Evolutionary conservation across 1,140 invertebrate genomes (phyloP).

Genomic region (Saccostrea echinata): DNA sequence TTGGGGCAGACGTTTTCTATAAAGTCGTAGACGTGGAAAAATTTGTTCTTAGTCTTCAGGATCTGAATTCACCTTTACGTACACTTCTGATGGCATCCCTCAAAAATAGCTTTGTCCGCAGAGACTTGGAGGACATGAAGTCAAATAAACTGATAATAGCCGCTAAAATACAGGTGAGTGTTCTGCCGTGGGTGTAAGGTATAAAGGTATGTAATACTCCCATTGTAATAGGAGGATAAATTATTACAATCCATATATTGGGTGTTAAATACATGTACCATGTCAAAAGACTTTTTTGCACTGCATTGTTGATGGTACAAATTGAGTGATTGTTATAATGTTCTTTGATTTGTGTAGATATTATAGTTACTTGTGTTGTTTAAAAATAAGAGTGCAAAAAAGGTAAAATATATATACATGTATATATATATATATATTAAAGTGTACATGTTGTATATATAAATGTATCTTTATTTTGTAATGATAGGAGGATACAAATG

Average conservation of each 20-base stretch:
- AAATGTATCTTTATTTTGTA: background rate
- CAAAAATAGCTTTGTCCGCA: slow-evolving; percentile 66
- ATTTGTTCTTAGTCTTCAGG: slow-evolving; percentile 72
- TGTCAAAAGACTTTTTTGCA: too few species aligned
- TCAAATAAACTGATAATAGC: slow-evolving; percentile 62
- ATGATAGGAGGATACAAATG: slow-evolving; percentile 68
- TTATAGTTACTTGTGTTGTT: too few species aligned
- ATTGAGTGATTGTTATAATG: too few species aligned
- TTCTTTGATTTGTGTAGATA: too few species aligned
- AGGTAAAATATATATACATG: too few species aligned
- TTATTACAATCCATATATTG: too few species aligned
- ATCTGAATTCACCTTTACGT: slow-evolving; percentile 71
- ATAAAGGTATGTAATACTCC: too few species aligned
- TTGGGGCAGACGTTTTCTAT: slow-evolving; percentile 75
- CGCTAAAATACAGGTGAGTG: slow-evolving; percentile 64
- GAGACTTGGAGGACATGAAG: slow-evolving; percentile 69
- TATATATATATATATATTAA: too few species aligned
- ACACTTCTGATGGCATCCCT: slow-evolving; percentile 70
- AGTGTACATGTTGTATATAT: background rate
- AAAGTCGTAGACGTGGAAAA: slow-evolving; percentile 66
- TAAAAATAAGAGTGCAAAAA: too few species aligned
- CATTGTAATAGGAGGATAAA: too few species aligned
- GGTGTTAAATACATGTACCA: too few species aligned
- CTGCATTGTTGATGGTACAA: too few species aligned
- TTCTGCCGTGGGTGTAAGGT: background rate